Evolutionary conservation across 2,888 invertebrate species (phyloP), one percentile per base, ranked within the genome.

Genomic region (Drosophila anceps): DNA sequence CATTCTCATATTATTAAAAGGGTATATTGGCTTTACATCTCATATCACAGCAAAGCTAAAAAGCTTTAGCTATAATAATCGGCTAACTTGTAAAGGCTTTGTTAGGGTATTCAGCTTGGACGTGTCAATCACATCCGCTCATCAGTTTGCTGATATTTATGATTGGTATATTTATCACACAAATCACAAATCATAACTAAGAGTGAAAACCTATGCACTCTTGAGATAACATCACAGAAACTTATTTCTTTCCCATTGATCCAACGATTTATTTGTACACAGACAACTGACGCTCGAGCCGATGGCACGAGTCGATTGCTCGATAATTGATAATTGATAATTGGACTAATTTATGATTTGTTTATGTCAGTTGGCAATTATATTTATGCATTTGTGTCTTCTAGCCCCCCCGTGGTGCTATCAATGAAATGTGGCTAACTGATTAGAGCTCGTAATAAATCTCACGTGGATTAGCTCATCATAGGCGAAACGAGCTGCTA

Each of bases 371-470:
- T 29, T 27, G 8, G 15, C 31, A 27, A 57, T 60, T 51, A 46
- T n/a, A 29, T 5, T 18, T n/a, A 29, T 37, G 37, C 48, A 5
- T 20, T 46, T 41, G 57, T 20, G 12, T 13, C 13, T 2, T n/a
- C 7, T 39, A 13, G 15, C 61, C 66, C 62, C 62, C 46, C 46
- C n/a, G 44, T 29, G 72, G 18, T 8, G 50, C 31, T 50, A 50
- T 50, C 50, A 55, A 39, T 20, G 7, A 31, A 48, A 18, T 18
- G n/a, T 24, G 57, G 73, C 57, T 39, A 41, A 35, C 64, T 57
- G 60, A 63, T 31, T 59, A 67, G 37, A 44, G 44, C 29, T 12
- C 60, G 51, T 20, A 67, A 67, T 73, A 79, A 78, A 78, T 67
- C 70, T 61, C 41, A 35, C 41, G 27, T 29, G 69, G 73, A 79